Conservation (phyloP, 2,113 vertebrate genomes). For the Astatoreochromis straeleni region DNA sequence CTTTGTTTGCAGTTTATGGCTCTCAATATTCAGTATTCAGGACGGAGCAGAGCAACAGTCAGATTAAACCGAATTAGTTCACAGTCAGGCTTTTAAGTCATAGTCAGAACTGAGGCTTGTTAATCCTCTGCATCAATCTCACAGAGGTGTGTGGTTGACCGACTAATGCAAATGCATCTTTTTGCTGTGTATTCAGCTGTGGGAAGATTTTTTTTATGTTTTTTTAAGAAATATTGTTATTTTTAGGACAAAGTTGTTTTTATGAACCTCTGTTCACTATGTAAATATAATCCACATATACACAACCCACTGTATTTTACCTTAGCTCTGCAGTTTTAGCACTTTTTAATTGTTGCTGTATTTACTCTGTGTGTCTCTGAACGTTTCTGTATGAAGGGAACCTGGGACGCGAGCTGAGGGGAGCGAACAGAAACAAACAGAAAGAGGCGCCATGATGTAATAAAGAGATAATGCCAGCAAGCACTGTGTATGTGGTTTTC, state of each 20-base stretch:
- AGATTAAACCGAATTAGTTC: neutral
- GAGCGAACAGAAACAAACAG: neutral
- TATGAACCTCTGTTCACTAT: neutral
- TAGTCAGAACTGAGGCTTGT: neutral
- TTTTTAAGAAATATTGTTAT: neutral
- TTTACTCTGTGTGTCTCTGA: neutral
- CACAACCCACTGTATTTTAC: neutral
- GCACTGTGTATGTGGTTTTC: neutral
- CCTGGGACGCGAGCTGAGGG: neutral
- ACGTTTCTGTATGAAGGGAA: neutral
- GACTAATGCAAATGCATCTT: neutral
- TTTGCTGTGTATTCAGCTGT: neutral
- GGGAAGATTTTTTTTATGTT: neutral
- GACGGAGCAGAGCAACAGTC: neutral
- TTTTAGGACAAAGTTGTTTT: neutral
- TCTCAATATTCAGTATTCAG: neutral
- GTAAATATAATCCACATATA: neutral
- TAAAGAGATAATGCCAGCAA: neutral
- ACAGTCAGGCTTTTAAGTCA: neutral
- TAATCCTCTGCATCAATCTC: neutral
- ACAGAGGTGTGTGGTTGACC: neutral
- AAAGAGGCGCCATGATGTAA: neutral
- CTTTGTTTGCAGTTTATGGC: neutral
- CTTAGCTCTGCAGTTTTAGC: rapidly evolving
- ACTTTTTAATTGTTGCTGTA: neutral